Evolutionary conservation across 2,797 vertebrate genomes (phyloP).

Genomic region (Clarias platycephalus): DNA sequence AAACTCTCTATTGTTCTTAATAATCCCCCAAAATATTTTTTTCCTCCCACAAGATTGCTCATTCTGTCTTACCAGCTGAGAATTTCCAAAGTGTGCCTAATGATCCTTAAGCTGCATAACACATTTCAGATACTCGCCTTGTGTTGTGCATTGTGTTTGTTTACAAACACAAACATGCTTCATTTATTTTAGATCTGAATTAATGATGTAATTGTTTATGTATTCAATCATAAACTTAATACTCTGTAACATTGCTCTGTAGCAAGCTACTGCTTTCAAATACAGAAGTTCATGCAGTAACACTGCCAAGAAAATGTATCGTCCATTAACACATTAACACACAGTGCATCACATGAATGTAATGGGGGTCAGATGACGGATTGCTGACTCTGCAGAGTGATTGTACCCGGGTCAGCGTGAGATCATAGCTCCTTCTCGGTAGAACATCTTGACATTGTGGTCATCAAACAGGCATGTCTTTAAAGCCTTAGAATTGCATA

Average conservation of each 20-base stretch:
- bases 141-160: background rate
- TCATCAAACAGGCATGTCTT: background rate
- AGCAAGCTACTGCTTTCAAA: background rate
- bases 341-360: conserved; percentile 28
- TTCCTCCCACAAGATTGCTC: background rate
- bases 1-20: background rate
- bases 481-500: background rate
- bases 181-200: background rate
- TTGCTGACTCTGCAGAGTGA: conserved; percentile 22
- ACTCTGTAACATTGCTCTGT: background rate
- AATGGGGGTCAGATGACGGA: background rate
- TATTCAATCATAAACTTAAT: background rate
- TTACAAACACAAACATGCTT: background rate
- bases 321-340: conserved; percentile 21
- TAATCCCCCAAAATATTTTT: background rate
- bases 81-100: background rate
- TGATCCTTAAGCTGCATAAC: background rate
- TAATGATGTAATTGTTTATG: background rate
- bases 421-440: background rate
- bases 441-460: background rate
- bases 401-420: background rate
- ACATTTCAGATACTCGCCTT: no score
- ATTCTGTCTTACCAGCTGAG: background rate
- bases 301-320: conserved; percentile 7
- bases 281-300: background rate